Evolutionary conservation across 2,797 vertebrate genomes (phyloP).

Genomic region (Anguilla marmorata): DNA sequence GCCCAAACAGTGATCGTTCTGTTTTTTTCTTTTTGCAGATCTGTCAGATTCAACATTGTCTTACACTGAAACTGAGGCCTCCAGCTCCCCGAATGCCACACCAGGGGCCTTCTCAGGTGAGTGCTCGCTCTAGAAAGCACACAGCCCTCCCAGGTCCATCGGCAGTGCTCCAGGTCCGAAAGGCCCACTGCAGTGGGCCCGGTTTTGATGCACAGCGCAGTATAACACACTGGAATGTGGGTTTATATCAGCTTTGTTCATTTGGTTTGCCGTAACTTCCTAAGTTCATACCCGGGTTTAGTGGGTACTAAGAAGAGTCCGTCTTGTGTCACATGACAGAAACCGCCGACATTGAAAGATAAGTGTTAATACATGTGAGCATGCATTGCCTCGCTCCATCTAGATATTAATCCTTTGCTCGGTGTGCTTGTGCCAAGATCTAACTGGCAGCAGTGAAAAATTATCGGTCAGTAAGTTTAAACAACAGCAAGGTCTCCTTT

Average conservation of each 20-base stretch:
- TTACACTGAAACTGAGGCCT: constrained; percentile 99
- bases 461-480: constrained; percentile 13
- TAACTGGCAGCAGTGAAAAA: neutral
- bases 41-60: constrained; percentile 98
- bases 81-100: constrained; percentile 85
- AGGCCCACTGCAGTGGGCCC: too few species aligned
- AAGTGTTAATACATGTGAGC: constrained; percentile 10
- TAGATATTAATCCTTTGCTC: neutral
- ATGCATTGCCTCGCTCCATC: neutral
- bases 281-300: neutral
- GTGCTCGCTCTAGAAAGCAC: constrained; percentile 38
- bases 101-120: constrained; percentile 95
- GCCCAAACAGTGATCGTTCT: neutral
- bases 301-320: neutral
- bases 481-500: neutral
- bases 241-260: neutral
- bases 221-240: too few species aligned
- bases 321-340: neutral
- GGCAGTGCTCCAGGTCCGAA: neutral
- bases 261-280: neutral
- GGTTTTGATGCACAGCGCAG: neutral
- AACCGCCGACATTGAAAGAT: neutral
- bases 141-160: neutral
- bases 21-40: constrained; percentile 69
- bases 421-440: neutral